Percentiles rank a stretch among this genome's conserved stretches.
Conservation (phyloP, 2,113 vertebrate species). For the Puffinus mauretanicus region DNA sequence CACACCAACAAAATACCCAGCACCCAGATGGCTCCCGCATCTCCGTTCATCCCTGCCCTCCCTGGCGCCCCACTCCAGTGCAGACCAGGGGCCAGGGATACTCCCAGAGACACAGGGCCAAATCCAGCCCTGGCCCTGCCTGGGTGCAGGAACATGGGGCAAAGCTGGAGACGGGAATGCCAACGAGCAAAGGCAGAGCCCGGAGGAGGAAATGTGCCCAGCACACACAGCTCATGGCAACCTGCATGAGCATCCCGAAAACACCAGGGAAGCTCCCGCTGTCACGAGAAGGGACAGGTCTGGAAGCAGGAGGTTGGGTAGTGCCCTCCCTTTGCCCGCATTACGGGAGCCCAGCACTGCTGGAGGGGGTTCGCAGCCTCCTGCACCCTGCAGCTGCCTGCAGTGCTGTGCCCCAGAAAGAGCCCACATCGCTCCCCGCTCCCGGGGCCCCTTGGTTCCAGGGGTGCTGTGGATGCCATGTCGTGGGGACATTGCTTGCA, state of each 20-base stretch:
- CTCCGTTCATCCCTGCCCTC: not conserved
- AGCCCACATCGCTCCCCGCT: accelerated
- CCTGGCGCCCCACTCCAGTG: not conserved
- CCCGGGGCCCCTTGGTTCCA: not conserved
- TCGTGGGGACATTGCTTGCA: not conserved
- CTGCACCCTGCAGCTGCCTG: not conserved
- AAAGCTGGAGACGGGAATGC: not conserved
- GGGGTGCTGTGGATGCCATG: not conserved
- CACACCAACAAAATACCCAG: not conserved
- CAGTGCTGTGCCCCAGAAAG: accelerated
- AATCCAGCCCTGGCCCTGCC: not conserved
- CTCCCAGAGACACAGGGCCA: not conserved
- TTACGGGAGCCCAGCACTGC: not conserved
- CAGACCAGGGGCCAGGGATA: not conserved
- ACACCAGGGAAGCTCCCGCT: accelerated
- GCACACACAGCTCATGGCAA: accelerated
- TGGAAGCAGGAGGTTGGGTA: not conserved
- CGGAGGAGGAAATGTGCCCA: accelerated
- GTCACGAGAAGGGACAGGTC: accelerated
- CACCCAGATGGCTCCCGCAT: not conserved
- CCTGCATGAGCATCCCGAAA: not conserved
- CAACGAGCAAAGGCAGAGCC: not conserved
- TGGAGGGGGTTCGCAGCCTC: not conserved
- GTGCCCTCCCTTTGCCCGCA: not conserved
- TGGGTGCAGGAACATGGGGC: accelerated